Base-by-base conservation (phyloP, 2,888 invertebrate species). In the Melanostoma scalare region DNA sequence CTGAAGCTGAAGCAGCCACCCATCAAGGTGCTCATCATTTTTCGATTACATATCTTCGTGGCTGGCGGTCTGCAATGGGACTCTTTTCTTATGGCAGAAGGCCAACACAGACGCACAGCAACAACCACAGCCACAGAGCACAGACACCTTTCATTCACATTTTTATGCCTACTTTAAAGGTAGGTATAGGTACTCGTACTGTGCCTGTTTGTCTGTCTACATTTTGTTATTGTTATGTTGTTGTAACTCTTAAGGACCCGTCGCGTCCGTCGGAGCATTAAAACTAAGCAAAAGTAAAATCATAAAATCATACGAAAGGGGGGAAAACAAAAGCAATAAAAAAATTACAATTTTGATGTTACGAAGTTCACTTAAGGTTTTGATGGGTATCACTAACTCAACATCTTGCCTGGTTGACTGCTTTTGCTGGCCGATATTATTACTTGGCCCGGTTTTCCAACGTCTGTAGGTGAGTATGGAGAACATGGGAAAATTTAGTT, bases 181-280 rank as follows among this genome's bases (percentile, higher is more conserved):
- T 20, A 20, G 20, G 20, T 20, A 20, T 20, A 20, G 20, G 20
- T 20, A 20, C 20, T 42, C 33, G 33, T 56, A 35, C 36, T 31
- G 53, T 58, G 58, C 58, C 56, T 68, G 38, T 48, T 10, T 48
- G 58, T 56, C 40, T 58, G 69, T 30, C 61, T 61, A 48, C 6
- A 46, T 20, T 50, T 61, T 73, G 20, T 79, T 73, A 79, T 79
- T 72, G 67, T 61, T 68, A 53, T 67, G 78, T 72, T 72, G 61
- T 61, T 78, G 67, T 73, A 61, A 40, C 73, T 72, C 67, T 56
- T 46, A 31, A 42, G 53, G 52, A 53, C 42, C 33, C 52, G 60
- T 35, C 42, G 10, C 52, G 60, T 35, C 20, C 58, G 35, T 38
- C 53, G 20, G 20, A 20, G 20, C 42, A 55, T 36, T 42, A 61